Evolutionary conservation across 2,888 invertebrate species (phyloP), one percentile per base, ranked within the genome.

Genomic region (Caradrina clavipalpis): DNA sequence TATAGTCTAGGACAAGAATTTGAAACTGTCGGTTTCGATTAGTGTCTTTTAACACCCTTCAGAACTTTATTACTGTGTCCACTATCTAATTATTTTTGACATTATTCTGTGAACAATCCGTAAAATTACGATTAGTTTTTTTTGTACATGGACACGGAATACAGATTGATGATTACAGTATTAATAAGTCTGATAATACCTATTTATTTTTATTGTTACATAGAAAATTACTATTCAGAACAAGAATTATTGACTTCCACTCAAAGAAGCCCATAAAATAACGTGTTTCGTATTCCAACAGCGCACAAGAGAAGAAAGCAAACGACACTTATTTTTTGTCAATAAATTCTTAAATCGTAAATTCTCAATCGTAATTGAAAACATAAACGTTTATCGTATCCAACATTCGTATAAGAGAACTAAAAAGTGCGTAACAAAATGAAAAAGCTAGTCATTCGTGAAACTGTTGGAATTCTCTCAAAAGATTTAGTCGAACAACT

Each of bases 401-500:
- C 50, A 65, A 58, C 6, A 50, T 45, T 63, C 13, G 35, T 53
- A 15, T 39, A 47, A 45, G 15, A 58, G 11, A 61, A 58, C 60
- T 45, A 67, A 59, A 65, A 59, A 50, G 51, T 63, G 56, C 50
- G 64, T 67, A 69, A 64, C 58, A 60, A 76, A 65, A 82, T 58
- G 57, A 73, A 58, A 78, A 71, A 63, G 65, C 56, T 54, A 75
- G 55, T 74, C 63, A 74, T 62, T 64, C 70, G 76, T 69, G 53
- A 74, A 69, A 72, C 67, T 62, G 47, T 61, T 53, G 45, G 66
- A 69, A 68, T 73, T 57, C 26, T 66, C 22, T 51, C 71, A 60
- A 70, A 66, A 81, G 62, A 80, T 81, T 65, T 81, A 62, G 54
- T 68, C 53, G 61, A 64, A 81, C 63, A 79, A 79, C 56, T 75